Evolutionary conservation across 2,888 invertebrate species (phyloP).

Genomic region (Callimorpha dominula): DNA sequence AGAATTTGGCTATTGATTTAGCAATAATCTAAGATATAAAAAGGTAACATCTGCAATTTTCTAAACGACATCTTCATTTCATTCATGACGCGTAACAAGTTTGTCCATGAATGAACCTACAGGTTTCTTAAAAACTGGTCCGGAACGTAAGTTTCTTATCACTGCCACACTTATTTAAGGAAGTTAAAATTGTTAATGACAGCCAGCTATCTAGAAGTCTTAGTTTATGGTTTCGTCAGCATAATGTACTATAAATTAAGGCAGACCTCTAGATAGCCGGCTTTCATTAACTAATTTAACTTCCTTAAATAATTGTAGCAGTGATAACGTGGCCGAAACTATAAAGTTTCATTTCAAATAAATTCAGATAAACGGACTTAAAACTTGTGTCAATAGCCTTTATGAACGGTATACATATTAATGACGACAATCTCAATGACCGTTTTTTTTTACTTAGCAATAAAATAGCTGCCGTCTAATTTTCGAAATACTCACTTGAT

Average conservation of each 20-base stretch:
- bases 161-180: constrained; percentile 36
- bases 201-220: constrained; percentile 36
- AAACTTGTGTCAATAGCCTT: background rate
- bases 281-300: too few relatives aligned
- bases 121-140: constrained; percentile 27
- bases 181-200: constrained; percentile 41
- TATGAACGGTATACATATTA: background rate
- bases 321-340: background rate
- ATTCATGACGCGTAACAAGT: constrained; percentile 15
- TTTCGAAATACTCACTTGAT: background rate
- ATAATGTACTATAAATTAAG: too few relatives aligned
- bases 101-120: constrained; percentile 42
- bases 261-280: too few relatives aligned
- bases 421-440: background rate
- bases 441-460: background rate
- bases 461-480: background rate
- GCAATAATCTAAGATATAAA: constrained; percentile 21
- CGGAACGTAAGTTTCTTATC: constrained; percentile 39
- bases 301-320: too few relatives aligned
- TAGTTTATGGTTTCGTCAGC: background rate
- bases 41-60: constrained; percentile 15
- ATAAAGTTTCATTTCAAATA: background rate
- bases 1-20: background rate
- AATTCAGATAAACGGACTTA: background rate
- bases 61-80: constrained; percentile 18